A percentile compares a stretch with the other conserved stretches of the same genome.
Conservation (phyloP, 2,113 vertebrate species). For the Polypterus senegalus region DNA sequence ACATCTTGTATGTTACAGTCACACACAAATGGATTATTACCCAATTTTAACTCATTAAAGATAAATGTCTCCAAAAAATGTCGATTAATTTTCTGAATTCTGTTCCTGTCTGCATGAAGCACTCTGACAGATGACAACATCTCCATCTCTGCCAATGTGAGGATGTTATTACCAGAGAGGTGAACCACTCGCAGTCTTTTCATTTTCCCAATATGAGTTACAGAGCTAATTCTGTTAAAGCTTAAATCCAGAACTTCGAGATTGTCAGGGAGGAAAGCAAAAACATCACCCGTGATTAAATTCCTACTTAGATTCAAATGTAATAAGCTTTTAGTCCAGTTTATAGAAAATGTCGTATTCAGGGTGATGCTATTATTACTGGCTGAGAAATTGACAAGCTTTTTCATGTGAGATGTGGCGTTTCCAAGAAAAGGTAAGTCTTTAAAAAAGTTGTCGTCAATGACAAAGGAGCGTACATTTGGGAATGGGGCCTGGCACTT, state of each 20-base stretch:
- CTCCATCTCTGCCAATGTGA: slow-evolving; percentile 1
- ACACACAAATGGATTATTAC: too few relatives aligned
- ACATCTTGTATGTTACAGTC: too few relatives aligned
- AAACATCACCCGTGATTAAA: background rate
- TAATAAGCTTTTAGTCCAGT: slow-evolving; percentile 1
- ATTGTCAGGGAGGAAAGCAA: slow-evolving; percentile 3
- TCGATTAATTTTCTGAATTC: background rate
- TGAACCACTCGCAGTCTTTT: background rate
- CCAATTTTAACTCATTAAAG: too few relatives aligned
- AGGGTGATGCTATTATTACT: background rate
- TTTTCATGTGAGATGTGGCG: background rate
- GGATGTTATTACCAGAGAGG: slow-evolving; percentile 4
- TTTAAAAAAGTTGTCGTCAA: slow-evolving; percentile 1
- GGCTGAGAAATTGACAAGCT: background rate
- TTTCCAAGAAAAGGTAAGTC: background rate
- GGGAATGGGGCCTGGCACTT: slow-evolving; percentile 2
- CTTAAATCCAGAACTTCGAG: slow-evolving; percentile 8
- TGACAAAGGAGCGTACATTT: background rate
- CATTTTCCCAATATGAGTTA: slow-evolving; percentile 1
- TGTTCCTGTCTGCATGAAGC: slow-evolving; percentile 1
- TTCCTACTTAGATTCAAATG: slow-evolving; percentile 5
- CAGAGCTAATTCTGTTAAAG: slow-evolving; percentile 5
- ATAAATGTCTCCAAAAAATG: too few relatives aligned
- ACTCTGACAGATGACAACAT: background rate
- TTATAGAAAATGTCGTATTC: background rate